Evolutionary conservation across 2,888 invertebrate genomes (phyloP).

Genomic region (Parthenolecanium corni): DNA sequence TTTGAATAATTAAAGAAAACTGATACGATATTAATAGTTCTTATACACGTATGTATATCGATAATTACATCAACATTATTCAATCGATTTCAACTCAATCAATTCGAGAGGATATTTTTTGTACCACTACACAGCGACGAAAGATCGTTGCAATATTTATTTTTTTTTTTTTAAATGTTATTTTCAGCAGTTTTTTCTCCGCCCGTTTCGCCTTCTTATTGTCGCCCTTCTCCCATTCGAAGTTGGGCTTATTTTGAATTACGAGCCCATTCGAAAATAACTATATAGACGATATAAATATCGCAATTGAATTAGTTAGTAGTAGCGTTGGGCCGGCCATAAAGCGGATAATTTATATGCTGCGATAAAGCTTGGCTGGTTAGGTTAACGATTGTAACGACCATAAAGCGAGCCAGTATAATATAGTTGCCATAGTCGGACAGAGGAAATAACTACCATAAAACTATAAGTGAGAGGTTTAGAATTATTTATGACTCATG

Average conservation of each 20-base stretch:
- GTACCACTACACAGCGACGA: constrained; percentile 26
- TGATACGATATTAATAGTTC: too few relatives aligned
- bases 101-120: constrained; percentile 16
- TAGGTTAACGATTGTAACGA: constrained; percentile 29
- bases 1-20: too few relatives aligned
- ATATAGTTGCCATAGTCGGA: constrained; percentile 28
- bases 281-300: constrained; percentile 29
- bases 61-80: too few relatives aligned
- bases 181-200: constrained; percentile 6
- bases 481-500: constrained; percentile 27
- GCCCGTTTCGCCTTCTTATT: too few relatives aligned
- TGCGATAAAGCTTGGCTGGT: constrained; percentile 29
- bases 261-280: constrained; percentile 28
- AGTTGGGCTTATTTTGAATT: constrained; percentile 29
- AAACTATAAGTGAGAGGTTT: constrained; percentile 29
- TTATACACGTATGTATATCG: too few relatives aligned
- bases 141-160: constrained; percentile 22
- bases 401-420: constrained; percentile 29
- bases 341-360: constrained; percentile 29
- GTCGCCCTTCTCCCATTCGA: too few relatives aligned
- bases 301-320: constrained; percentile 29
- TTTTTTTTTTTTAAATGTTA: constrained; percentile 6
- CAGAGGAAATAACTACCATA: constrained; percentile 28
- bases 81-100: too few relatives aligned
- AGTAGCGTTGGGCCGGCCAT: constrained; percentile 27